These are phyloP conservation scores for Drosophila malerkotliana DNA, from an alignment of 1,140 invertebrate genomes.

Conservation along the genomic window DNA sequence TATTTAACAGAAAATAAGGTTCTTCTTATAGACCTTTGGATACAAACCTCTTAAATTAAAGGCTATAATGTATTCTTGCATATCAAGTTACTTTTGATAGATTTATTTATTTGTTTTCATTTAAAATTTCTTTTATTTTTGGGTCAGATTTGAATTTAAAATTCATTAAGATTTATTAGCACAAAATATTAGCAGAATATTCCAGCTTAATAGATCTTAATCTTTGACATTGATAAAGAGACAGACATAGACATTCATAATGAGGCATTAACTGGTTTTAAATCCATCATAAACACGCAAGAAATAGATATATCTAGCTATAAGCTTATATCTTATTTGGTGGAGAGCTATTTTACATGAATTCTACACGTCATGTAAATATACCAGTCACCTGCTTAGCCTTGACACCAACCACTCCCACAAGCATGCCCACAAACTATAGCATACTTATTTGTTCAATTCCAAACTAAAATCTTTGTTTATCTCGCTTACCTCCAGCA, in stretches of 20 bases:
- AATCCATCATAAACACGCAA: not conserved
- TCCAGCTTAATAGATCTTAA: not conserved
- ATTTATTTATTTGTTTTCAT: not conserved
- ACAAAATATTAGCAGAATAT: not conserved
- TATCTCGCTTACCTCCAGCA: slow-evolving; percentile 16
- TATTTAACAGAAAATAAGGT: not conserved
- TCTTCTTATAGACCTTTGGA: too few relatives aligned
- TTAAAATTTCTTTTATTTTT: not conserved
- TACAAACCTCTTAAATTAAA: too few relatives aligned
- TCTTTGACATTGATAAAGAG: not conserved
- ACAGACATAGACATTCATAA: not conserved
- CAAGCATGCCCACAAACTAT: not conserved
- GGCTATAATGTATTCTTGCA: not conserved
- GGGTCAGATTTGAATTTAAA: not conserved
- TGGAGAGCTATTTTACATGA: not conserved
- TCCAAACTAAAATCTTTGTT: not conserved
- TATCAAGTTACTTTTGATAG: not conserved
- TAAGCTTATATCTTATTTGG: not conserved
- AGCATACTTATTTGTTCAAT: not conserved
- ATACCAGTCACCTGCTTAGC: not conserved
- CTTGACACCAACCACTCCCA: slow-evolving; percentile 9
- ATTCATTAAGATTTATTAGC: not conserved
- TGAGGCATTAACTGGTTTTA: not conserved
- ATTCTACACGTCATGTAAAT: not conserved
- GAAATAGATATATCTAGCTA: not conserved